Conservation (phyloP, 1,140 invertebrate species). For the Hypothenemus hampei region DNA sequence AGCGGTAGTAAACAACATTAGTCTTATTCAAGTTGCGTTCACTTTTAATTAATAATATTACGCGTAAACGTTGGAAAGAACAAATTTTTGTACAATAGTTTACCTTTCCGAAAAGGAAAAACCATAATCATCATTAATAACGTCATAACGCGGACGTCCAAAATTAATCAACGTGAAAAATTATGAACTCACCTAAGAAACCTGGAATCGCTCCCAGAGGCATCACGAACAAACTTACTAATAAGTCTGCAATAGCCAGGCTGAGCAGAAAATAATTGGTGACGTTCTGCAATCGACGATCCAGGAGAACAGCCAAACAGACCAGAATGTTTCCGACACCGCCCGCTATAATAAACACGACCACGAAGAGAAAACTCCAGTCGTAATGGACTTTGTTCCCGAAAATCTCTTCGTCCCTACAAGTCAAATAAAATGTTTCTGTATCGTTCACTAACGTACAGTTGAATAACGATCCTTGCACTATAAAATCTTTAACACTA, state of each 20-base stretch:
- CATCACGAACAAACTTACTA: slow-evolving; percentile 89
- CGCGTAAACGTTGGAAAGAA: too few species aligned
- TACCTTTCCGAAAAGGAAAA: too few species aligned
- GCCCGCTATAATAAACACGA: slow-evolving; percentile 79
- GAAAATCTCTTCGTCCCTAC: slow-evolving; percentile 15
- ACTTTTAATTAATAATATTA: too few species aligned
- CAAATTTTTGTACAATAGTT: too few species aligned
- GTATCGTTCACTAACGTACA: slow-evolving; percentile 30
- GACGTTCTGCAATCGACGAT: slow-evolving; percentile 82
- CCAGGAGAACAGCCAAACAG: slow-evolving; percentile 80
- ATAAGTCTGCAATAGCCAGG: slow-evolving; percentile 85
- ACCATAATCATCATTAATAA: too few species aligned
- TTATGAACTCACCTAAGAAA: slow-evolving; percentile 79
- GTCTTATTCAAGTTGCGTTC: too few species aligned
- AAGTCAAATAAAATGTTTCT: slow-evolving; percentile 32
- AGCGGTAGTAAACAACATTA: too few species aligned
- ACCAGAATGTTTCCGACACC: slow-evolving; percentile 89
- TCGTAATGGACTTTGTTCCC: slow-evolving; percentile 50
- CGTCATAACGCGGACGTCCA: too few species aligned
- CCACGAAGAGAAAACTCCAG: slow-evolving; percentile 72
- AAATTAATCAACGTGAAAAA: too few species aligned
- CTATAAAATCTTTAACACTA: slow-evolving; percentile 27
- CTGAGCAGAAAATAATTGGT: slow-evolving; percentile 94
- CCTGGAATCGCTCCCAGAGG: slow-evolving; percentile 80
- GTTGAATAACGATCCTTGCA: slow-evolving; percentile 16